Base-by-base conservation (phyloP, 1,140 invertebrate species). In the Grapholita molesta region DNA sequence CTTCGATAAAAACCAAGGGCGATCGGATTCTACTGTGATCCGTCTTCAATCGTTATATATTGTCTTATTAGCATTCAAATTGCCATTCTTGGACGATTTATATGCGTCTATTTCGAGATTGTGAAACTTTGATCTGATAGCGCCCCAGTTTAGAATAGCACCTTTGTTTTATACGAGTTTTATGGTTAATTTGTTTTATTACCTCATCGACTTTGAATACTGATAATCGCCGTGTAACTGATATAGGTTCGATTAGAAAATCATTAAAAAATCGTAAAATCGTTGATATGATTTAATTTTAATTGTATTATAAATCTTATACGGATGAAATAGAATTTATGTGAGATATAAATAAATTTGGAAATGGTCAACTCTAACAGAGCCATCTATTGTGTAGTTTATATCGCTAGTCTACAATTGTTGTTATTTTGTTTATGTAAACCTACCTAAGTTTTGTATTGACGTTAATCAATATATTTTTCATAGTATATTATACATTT, bases 1-100 rank as follows among this genome's bases (percentile, higher is more conserved):
- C 80, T 83, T 66, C 79, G 81, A 83, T 80, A 83, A 89, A 84
- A 84, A 76, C 67, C 79, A 89, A 88, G 85, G 83, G 82, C 83
- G 42, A 72, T 57, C 35, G 8, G 55, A 24, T 42, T 64, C 18
- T 4, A 69, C 15, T 23, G 35, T 65, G 42, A 55, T 73, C 68
- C 30, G 57, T 70, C 73, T 76, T 32, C 68, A 55, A 61, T 75
- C 70, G 68, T 61, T 61, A 82, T 79, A 82, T 79, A 81, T 80
- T 70, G 68, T 76, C 72, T 69, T 74, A 78, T 79, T 78, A 79
- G 68, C 68, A 80, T 67, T 55, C 18, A 72, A 74, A 81, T 68
- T 38, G 70, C 66, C 57, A 52, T 66, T 28, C 64, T 28, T 70
- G 71, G 67, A 42, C n/a, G 6, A 74, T 75, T 72, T 70, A 52